These are phyloP conservation scores for Oscheius onirici DNA, from an alignment of 2,888 invertebrate genomes.

Conservation along the genomic window DNA sequence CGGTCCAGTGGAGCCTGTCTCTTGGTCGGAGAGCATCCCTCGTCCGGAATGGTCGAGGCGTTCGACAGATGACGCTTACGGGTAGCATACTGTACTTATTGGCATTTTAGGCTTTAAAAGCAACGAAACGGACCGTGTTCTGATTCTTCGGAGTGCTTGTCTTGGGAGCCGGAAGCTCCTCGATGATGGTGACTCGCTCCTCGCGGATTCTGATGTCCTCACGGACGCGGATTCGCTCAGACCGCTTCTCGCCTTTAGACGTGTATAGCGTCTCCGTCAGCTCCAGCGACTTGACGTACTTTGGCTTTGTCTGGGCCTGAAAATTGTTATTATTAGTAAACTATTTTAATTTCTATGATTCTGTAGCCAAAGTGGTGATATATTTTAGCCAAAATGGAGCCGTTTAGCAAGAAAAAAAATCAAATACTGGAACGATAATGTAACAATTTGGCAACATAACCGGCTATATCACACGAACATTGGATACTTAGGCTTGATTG, in stretches of 20 bases:
- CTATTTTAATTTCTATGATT: too few relatives aligned
- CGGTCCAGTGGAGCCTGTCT: conserved; percentile 27
- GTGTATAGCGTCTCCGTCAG: conserved; percentile 32
- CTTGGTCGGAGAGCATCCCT: conserved; percentile 46
- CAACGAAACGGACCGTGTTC: background rate
- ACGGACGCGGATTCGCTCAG: conserved; percentile 6
- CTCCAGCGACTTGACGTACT: conserved; percentile 42
- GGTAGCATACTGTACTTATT: background rate
- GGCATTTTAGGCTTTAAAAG: background rate
- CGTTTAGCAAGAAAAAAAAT: background rate
- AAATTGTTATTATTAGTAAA: too few relatives aligned
- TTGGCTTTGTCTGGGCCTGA: conserved; percentile 39
- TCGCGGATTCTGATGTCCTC: conserved; percentile 13
- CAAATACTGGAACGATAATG: conserved; percentile 31
- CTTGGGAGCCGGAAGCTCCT: background rate
- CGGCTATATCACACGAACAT: too few relatives aligned
- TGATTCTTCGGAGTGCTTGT: background rate
- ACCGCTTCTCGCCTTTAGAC: background rate
- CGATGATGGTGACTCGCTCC: background rate
- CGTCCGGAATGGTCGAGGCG: conserved; percentile 49
- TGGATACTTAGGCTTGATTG: too few relatives aligned
- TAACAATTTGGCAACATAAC: too few relatives aligned
- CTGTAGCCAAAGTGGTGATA: too few relatives aligned
- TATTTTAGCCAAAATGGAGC: too few relatives aligned
- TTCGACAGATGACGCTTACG: conserved; percentile 61